phyloP scores from a whole-genome alignment of 2,888 invertebrate genomes.

The Venusia cambrica region DNA sequence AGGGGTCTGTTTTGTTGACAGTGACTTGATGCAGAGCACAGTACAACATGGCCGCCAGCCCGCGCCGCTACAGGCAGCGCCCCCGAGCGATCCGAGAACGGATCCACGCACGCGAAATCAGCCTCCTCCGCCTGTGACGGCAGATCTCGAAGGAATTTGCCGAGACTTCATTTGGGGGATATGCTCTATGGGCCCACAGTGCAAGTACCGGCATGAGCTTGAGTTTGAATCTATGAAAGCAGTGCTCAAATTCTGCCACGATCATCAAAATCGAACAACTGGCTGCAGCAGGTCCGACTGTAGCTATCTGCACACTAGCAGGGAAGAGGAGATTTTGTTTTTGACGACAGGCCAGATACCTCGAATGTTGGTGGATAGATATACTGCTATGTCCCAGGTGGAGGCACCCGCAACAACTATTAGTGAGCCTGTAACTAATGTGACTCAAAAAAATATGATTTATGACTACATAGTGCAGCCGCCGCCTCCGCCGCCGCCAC shows the following conservation, averaged over 20 bases:
- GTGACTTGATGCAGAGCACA: conserved; percentile 46
- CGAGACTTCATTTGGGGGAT: conserved; percentile 64
- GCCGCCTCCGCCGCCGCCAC: conserved; percentile 42
- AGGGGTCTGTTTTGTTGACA: too few species aligned
- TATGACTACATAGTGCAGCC: conserved; percentile 30
- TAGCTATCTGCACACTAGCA: conserved; percentile 55
- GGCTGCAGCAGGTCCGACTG: conserved; percentile 58
- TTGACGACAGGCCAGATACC: conserved; percentile 51
- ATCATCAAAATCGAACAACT: conserved; percentile 57
- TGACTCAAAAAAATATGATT: conserved; percentile 9
- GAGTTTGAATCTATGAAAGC: conserved; percentile 58
- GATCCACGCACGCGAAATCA: conserved; percentile 26
- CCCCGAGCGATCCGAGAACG: conserved; percentile 37
- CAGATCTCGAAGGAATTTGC: conserved; percentile 40
- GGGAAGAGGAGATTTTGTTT: conserved; percentile 59
- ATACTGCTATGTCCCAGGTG: conserved; percentile 43
- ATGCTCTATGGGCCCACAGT: conserved; percentile 53
- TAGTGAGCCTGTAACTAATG: conserved; percentile 4
- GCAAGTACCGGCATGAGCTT: conserved; percentile 56
- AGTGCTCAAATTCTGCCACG: conserved; percentile 62
- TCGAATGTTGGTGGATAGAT: conserved; percentile 50
- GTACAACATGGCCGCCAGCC: conserved; percentile 59
- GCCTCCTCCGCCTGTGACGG: conserved; percentile 22
- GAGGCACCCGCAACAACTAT: conserved; percentile 11
- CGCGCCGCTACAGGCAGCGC: conserved; percentile 39